phyloP scores from a whole-genome alignment of 2,797 vertebrate species.

The Poecilia velifera region DNA sequence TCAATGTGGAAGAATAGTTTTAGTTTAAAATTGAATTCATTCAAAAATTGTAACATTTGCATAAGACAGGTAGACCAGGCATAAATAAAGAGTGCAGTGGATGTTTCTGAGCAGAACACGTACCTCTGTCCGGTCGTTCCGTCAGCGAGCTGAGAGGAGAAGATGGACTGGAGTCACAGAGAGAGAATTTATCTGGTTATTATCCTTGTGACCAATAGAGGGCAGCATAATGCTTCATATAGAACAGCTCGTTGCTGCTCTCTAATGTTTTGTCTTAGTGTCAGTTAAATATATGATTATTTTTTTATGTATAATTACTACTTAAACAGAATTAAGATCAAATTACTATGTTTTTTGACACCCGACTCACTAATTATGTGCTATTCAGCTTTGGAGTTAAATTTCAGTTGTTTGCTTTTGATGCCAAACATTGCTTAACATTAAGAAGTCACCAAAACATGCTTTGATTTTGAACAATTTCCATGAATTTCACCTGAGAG shows the following conservation, averaged over 20 bases:
- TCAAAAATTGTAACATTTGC: neutral
- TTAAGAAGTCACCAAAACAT: neutral
- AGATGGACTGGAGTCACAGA: conserved; percentile 42
- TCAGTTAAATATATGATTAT: neutral
- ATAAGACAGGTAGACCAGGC: neutral
- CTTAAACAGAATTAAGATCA: neutral
- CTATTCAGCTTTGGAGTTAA: neutral
- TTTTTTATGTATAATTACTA: neutral
- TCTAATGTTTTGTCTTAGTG: neutral
- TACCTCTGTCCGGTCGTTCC: conserved; percentile 65
- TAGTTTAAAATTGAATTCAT: neutral
- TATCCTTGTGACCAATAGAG: conserved; percentile 42
- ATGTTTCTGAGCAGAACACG: conserved; percentile 10
- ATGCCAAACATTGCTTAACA: neutral
- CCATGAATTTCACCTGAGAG: neutral
- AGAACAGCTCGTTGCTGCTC: neutral
- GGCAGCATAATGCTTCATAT: conserved; percentile 2
- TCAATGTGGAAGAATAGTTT: neutral
- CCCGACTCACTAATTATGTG: neutral
- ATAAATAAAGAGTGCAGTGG: conserved; percentile 5
- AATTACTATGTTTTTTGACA: neutral
- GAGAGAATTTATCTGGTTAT: neutral
- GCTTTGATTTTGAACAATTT: neutral
- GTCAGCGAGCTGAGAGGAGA: conserved; percentile 62
- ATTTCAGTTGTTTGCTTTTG: neutral